Percentiles rank a stretch among this genome's conserved stretches.
Conservation (phyloP, 37 sponge, comb jelly and placozoan species). For the Oopsacas minuta region DNA sequence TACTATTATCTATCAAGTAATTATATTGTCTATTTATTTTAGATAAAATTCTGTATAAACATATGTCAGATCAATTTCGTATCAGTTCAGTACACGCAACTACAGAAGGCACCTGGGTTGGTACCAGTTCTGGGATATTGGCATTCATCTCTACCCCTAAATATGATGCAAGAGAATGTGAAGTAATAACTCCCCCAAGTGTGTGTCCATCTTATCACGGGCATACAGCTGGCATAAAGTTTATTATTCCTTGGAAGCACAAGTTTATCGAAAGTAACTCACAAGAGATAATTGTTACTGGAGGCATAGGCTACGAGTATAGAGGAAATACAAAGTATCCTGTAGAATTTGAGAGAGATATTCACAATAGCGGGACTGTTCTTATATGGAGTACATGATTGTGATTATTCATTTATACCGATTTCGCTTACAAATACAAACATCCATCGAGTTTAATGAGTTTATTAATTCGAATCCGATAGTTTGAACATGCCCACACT, state of each 20-base stretch:
- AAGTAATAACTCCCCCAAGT: neutral
- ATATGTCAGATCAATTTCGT: conserved; percentile 19
- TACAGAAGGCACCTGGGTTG: neutral
- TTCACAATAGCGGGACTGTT: neutral
- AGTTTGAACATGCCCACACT: neutral
- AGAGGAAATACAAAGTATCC: conserved; percentile 12
- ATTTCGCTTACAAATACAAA: neutral
- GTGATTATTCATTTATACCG: neutral
- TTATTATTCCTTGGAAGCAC: conserved; percentile 11
- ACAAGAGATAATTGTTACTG: neutral
- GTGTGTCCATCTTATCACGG: neutral
- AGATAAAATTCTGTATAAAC: conserved; percentile 7
- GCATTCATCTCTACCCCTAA: neutral
- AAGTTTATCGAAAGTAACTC: neutral
- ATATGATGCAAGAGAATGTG: neutral
- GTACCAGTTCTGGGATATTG: neutral
- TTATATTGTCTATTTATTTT: neutral
- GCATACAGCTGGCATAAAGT: neutral
- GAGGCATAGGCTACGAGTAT: neutral
- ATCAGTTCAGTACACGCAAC: neutral
- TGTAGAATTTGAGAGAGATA: conserved; percentile 2
- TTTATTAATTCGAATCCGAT: conserved; percentile 15
- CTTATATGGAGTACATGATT: neutral
- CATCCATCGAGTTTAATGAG: neutral
- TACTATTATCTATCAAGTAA: neutral